A percentile compares a stretch with the other conserved stretches of the same genome.
Conservation (phyloP, 2,113 vertebrate species). For the Strix uralensis region DNA sequence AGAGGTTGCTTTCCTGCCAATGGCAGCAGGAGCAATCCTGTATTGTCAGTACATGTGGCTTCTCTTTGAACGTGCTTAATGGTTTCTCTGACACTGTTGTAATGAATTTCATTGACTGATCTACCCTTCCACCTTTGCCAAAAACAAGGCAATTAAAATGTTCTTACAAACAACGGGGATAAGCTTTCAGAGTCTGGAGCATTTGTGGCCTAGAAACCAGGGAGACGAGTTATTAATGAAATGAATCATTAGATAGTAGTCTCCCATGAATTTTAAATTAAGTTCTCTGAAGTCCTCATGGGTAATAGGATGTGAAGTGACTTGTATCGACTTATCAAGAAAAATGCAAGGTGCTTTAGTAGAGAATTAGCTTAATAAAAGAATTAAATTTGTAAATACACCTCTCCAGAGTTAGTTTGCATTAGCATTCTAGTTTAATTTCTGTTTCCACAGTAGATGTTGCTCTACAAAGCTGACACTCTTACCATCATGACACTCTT, state of each 20-base stretch:
- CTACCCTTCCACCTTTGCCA: not conserved
- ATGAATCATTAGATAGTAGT: slow-evolving; percentile 7
- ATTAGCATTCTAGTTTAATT: not conserved
- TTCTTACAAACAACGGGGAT: not conserved
- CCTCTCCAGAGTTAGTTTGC: not conserved
- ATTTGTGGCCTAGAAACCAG: not conserved
- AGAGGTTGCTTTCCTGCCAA: not conserved
- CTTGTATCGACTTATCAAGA: not conserved
- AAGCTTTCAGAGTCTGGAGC: not conserved
- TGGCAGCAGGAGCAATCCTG: not conserved
- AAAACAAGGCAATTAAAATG: not conserved
- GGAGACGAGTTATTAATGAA: slow-evolving; percentile 10
- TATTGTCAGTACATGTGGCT: not conserved
- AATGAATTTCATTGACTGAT: not conserved
- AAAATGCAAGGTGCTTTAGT: not conserved
- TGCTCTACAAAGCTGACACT: not conserved
- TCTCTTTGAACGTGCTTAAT: not conserved
- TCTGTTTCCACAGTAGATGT: not conserved
- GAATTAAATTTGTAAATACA: slow-evolving; percentile 7
- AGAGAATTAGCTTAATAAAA: slow-evolving; percentile 12
- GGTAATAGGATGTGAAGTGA: slow-evolving; percentile 3
- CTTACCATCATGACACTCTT: not conserved
- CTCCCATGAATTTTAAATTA: slow-evolving; percentile 23
- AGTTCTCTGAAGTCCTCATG: not conserved
- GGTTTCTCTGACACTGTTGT: not conserved